Percentiles rank a stretch among this genome's conserved stretches.
phyloP scores from a whole-genome alignment of 2,888 invertebrate species.

The Chrysotoxum bicinctum region DNA sequence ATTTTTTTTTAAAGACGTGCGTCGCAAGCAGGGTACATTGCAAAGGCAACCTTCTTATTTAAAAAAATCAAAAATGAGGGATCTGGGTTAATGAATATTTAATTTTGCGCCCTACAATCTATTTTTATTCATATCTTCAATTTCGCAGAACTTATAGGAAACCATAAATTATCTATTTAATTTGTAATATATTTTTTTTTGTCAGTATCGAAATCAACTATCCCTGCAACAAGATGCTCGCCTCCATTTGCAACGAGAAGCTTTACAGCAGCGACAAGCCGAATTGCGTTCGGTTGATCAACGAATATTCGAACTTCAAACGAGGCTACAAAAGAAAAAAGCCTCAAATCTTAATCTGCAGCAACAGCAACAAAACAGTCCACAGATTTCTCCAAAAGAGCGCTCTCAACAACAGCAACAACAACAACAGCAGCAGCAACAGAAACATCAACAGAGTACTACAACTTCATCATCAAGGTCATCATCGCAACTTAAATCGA shows the following conservation, averaged over 20 bases:
- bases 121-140: neutral
- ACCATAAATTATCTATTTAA: neutral
- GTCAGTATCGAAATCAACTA: conserved; percentile 96
- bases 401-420: conserved; percentile 66
- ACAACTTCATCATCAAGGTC: conserved; percentile 55
- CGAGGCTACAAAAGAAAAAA: conserved; percentile 93
- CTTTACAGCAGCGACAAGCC: conserved; percentile 93
- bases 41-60: no score
- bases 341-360: conserved; percentile 87
- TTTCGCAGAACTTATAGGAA: neutral
- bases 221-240: conserved; percentile 97
- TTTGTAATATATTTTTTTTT: conserved; percentile 75
- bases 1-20: no score
- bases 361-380: conserved; percentile 72
- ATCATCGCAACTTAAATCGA: conserved; percentile 62
- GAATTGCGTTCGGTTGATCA: conserved; percentile 96
- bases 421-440: conserved; percentile 65
- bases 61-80: no score
- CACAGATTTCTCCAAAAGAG: conserved; percentile 77
- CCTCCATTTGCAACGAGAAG: conserved; percentile 93
- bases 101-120: no score
- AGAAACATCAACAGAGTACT: conserved; percentile 72
- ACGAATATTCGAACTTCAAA: conserved; percentile 95
- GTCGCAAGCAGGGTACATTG: no score
- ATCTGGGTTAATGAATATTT: no score